Base-by-base conservation (phyloP, 1,140 invertebrate species). In the Alviniconcha marisindica region DNA sequence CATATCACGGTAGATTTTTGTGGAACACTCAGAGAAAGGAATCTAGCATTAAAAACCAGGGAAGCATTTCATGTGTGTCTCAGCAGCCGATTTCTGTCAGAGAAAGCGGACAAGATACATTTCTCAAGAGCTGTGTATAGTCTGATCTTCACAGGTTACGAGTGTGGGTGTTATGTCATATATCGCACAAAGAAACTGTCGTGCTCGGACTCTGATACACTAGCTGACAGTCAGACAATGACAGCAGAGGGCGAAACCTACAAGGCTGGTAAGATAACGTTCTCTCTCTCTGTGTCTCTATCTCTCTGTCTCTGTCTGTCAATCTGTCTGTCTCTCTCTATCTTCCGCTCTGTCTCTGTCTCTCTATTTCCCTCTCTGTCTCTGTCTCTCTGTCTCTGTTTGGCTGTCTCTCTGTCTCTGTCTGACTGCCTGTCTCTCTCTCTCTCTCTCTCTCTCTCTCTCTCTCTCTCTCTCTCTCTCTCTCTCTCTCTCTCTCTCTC, bases 371-470 rank as follows among this genome's bases (percentile, higher is more conserved):
- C 33, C n/a, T 38, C 28, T 60, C 18, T 81, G 78, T 73, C 2
- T 84, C 71, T 81, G n/a, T 38, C 33, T 28, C 77, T 80, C 31
- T n/a, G 60, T 28, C 77, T 69, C 38, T 28, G 24, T 48, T 28
- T 24, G n/a, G 5, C 1, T 40, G 48, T 31, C 28, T 28, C 24
- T 33, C 69, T 14, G 42, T 51, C 51, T 15, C 33, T 1, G 40
- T 73, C 36, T 3, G 38, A n/a, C 40, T 42, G 5, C 28, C 21
- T 36, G 33, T 51, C 21, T 28, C 38, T 44, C 69, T 81, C 24
- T 33, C 60, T 33, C 77, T 54, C n/a, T n/a, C n/a, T n/a, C 38
- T 24, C 28, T 18, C 14, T 40, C 66, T 31, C 28, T 15, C 36
- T 28, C 69, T 14, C 56, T 48, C 51, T 15, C 33, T 1, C 40